Evolutionary conservation across 2,888 invertebrate species (phyloP).

Genomic region (Pheosia tremula): DNA sequence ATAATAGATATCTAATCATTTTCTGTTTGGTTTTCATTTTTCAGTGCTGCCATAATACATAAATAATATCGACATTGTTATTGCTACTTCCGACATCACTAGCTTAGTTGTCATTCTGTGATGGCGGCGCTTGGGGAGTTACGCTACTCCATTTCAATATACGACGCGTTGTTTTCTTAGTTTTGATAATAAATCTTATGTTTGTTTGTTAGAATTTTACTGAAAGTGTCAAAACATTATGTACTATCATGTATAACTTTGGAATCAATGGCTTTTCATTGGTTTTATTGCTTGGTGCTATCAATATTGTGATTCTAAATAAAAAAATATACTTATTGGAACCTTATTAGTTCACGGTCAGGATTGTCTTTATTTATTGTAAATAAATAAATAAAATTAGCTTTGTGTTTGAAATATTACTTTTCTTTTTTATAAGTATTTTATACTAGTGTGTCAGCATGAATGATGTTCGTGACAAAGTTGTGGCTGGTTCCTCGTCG

Average conservation of each 20-base stretch:
- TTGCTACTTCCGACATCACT: slow-evolving; percentile 7
- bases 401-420: slow-evolving; percentile 1
- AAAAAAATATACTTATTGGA: slow-evolving; percentile 64
- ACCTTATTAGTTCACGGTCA: slow-evolving; percentile 52
- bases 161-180: slow-evolving; percentile 58
- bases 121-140: slow-evolving; percentile 79
- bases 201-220: slow-evolving; percentile 36
- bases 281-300: slow-evolving; percentile 66
- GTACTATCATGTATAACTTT: slow-evolving; percentile 49
- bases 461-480: slow-evolving; percentile 83
- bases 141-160: slow-evolving; percentile 67
- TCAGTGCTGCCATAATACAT: too few relatives aligned
- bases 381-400: slow-evolving; percentile 10
- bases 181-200: slow-evolving; percentile 49
- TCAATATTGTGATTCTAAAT: slow-evolving; percentile 63
- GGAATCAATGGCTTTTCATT: slow-evolving; percentile 45
- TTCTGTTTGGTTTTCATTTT: too few relatives aligned
- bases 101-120: slow-evolving; percentile 63
- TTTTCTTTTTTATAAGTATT: slow-evolving; percentile 15
- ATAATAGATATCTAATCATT: too few relatives aligned
- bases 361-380: slow-evolving; percentile 13
- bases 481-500: slow-evolving; percentile 75
- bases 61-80: neutral
- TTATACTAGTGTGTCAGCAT: slow-evolving; percentile 56
- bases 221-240: slow-evolving; percentile 23